Evolutionary conservation across 2,797 vertebrate genomes (phyloP).

Genomic region (Rhinella marina): DNA sequence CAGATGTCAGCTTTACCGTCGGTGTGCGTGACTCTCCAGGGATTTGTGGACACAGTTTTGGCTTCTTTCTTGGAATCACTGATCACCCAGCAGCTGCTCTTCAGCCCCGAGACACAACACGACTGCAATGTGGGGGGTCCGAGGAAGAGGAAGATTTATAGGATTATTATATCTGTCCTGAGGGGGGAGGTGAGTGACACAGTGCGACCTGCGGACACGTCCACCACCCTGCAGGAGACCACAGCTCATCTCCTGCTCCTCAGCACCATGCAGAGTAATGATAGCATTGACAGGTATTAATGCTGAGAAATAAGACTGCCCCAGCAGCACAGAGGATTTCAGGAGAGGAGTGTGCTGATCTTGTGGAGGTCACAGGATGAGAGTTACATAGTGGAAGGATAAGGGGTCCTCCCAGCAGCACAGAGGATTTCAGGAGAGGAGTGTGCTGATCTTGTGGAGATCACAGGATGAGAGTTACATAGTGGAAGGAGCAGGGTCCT

Average conservation of each 20-base stretch:
- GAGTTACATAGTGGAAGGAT: not conserved
- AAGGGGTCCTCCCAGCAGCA: not conserved
- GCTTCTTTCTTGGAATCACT: constrained; percentile 21
- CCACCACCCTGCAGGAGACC: not conserved
- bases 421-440: too few species aligned
- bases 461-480: too few species aligned
- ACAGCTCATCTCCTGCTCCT: not conserved
- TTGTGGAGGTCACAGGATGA: not conserved
- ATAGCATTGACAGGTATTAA: not conserved
- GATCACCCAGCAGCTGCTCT: constrained; percentile 15
- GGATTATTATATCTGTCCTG: not conserved
- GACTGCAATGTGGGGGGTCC: not conserved
- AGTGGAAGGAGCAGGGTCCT: too few species aligned
- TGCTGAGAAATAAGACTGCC: not conserved
- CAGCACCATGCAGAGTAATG: not conserved
- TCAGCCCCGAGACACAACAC: constrained; percentile 4
- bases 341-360: not conserved
- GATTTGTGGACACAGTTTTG: not conserved
- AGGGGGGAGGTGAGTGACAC: not conserved
- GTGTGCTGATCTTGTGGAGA: too few species aligned
- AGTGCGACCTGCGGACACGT: not conserved
- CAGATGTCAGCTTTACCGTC: not conserved
- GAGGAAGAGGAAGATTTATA: constrained; percentile 14
- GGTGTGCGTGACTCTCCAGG: not conserved
- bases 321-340: not conserved